phyloP scores from a whole-genome alignment of 2,888 invertebrate genomes.

The Therioaphis trifolii region DNA sequence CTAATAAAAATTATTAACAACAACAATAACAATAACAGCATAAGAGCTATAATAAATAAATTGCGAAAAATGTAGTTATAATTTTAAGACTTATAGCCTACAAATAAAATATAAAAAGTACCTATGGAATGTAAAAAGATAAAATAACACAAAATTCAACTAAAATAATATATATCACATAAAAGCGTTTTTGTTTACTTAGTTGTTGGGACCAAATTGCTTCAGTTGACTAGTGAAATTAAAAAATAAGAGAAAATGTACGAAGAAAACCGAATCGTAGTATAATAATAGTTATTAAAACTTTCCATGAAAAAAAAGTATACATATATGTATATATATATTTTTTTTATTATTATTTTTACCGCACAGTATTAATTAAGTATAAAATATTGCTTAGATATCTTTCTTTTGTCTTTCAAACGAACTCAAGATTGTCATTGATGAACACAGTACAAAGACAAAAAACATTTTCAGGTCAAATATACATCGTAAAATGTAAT shows the following conservation, averaged over 20 bases:
- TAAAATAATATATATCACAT: slow-evolving; percentile 60
- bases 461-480: slow-evolving; percentile 26
- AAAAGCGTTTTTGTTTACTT: slow-evolving; percentile 59
- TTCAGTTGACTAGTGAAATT: slow-evolving; percentile 62
- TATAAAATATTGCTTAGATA: slow-evolving; percentile 57
- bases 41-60: slow-evolving; percentile 48
- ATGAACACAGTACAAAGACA: slow-evolving; percentile 57
- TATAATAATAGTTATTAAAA: slow-evolving; percentile 14
- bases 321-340: too few relatives aligned
- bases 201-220: slow-evolving; percentile 55
- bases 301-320: background rate
- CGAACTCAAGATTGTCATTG: slow-evolving; percentile 56
- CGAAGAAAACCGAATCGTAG: slow-evolving; percentile 31
- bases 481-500: background rate
- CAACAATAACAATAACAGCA: slow-evolving; percentile 59
- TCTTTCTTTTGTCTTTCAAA: slow-evolving; percentile 23
- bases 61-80: slow-evolving; percentile 46
- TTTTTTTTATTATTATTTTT: slow-evolving; percentile 11
- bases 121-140: slow-evolving; percentile 58
- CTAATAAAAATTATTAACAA: slow-evolving; percentile 46
- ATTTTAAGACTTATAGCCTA: slow-evolving; percentile 49
- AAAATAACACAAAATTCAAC: slow-evolving; percentile 59
- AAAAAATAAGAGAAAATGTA: slow-evolving; percentile 26
- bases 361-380: background rate
- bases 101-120: slow-evolving; percentile 43